A percentile compares a stretch with the other conserved stretches of the same genome.
phyloP scores from a whole-genome alignment of 2,888 invertebrate species.

The Dynastes maya region DNA sequence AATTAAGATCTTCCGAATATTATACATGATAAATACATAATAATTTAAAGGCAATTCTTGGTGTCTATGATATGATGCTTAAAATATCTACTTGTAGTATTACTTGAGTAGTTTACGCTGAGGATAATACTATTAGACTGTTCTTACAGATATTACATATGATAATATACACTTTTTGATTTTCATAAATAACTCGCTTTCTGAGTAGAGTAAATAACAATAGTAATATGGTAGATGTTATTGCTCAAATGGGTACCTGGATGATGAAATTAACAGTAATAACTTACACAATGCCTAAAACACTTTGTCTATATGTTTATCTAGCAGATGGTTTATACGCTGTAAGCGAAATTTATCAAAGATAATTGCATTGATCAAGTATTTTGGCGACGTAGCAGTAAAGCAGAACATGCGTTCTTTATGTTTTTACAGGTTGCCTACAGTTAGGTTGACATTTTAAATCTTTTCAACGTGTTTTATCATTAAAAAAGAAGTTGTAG shows the following conservation, averaged over 20 bases:
- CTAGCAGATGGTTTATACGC: neutral
- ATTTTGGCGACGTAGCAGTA: too few relatives aligned
- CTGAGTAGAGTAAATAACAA: slow-evolving; percentile 15
- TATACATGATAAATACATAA: slow-evolving; percentile 53
- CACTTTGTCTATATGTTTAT: neutral
- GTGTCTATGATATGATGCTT: slow-evolving; percentile 45
- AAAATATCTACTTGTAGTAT: slow-evolving; percentile 14
- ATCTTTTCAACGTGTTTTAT: too few relatives aligned
- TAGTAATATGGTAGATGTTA: slow-evolving; percentile 35
- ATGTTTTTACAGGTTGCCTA: neutral
- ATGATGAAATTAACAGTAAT: slow-evolving; percentile 23
- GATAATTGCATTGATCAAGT: too few relatives aligned
- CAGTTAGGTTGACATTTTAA: too few relatives aligned
- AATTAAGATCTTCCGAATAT: slow-evolving; percentile 60
- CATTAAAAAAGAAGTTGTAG: too few relatives aligned
- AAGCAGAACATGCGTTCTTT: too few relatives aligned
- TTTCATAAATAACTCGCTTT: neutral
- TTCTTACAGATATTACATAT: neutral
- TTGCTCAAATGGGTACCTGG: slow-evolving; percentile 44
- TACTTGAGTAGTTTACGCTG: slow-evolving; percentile 8
- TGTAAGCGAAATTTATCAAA: too few relatives aligned
- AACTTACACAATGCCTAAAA: slow-evolving; percentile 1
- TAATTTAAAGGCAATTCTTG: slow-evolving; percentile 50
- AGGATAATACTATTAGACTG: neutral
- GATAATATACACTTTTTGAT: neutral